phyloP scores from a whole-genome alignment of 2,888 invertebrate genomes.

The Dryomyza anilis region DNA sequence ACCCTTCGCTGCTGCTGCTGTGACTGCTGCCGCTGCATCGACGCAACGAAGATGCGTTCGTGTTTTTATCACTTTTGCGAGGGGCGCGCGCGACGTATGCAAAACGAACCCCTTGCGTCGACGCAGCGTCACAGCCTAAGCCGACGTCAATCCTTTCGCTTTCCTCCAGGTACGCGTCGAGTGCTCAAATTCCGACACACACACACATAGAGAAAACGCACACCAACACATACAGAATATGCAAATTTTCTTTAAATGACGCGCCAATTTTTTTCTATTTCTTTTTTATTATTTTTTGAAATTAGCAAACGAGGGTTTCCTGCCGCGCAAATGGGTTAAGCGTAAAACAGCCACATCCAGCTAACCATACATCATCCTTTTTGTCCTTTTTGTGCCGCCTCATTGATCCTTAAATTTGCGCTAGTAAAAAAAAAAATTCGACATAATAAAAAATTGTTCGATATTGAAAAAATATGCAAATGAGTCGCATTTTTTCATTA shows the following conservation, averaged over 20 bases:
- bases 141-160: constrained; percentile 27
- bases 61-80: not conserved
- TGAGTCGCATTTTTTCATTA: constrained; percentile 42
- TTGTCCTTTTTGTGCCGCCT: constrained; percentile 48
- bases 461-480: constrained; percentile 51
- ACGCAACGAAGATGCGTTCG: not conserved
- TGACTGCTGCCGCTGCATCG: not conserved
- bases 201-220: constrained; percentile 44
- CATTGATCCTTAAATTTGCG: constrained; percentile 42
- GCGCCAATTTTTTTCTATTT: constrained; percentile 43
- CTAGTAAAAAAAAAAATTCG: constrained; percentile 12
- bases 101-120: not conserved
- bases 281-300: constrained; percentile 1
- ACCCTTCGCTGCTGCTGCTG: not conserved
- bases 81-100: not conserved
- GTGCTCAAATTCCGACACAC: constrained; percentile 18
- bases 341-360: constrained; percentile 4
- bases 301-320: not conserved
- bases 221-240: constrained; percentile 12
- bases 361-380: constrained; percentile 32
- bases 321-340: not conserved
- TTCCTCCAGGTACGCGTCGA: constrained; percentile 34
- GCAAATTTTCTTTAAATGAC: constrained; percentile 27
- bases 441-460: constrained; percentile 32
- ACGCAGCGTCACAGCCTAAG: not conserved